phyloP scores from a whole-genome alignment of 2,113 vertebrate genomes.

The Agelaius tricolor region DNA sequence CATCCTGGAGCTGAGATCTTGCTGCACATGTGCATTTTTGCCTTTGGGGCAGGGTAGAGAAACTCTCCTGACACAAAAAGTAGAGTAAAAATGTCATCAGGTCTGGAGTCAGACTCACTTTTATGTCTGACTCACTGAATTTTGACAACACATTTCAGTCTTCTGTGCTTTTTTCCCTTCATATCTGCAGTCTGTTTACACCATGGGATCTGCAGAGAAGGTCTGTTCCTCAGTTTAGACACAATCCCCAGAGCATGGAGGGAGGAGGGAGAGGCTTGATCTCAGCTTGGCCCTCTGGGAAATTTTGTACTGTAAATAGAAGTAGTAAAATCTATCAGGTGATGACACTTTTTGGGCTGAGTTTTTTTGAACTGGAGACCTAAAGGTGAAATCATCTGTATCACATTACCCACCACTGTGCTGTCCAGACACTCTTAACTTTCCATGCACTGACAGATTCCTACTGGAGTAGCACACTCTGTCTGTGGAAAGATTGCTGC shows the following conservation, averaged over 20 bases:
- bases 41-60: not conserved
- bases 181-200: not conserved
- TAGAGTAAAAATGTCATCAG: not conserved
- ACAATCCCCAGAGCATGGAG: not conserved
- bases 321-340: slow-evolving; percentile 54
- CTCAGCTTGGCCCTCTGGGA: slow-evolving; percentile 13
- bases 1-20: not conserved
- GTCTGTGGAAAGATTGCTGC: not conserved
- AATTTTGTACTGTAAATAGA: slow-evolving; percentile 41
- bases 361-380: slow-evolving; percentile 58
- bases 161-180: not conserved
- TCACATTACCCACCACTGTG: slow-evolving; percentile 18
- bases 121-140: not conserved
- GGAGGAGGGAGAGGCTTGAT: not conserved
- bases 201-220: not conserved
- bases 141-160: not conserved
- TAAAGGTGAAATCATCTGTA: slow-evolving; percentile 63
- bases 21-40: not conserved
- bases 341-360: slow-evolving; percentile 62
- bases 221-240: not conserved
- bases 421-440: slow-evolving; percentile 22
- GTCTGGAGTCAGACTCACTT: not conserved
- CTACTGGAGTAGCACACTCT: slow-evolving; percentile 5
- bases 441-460: not conserved
- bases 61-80: not conserved